These are phyloP conservation scores for Oenanthe melanoleuca DNA, from an alignment of 2,113 vertebrate genomes.

Conservation along the genomic window DNA sequence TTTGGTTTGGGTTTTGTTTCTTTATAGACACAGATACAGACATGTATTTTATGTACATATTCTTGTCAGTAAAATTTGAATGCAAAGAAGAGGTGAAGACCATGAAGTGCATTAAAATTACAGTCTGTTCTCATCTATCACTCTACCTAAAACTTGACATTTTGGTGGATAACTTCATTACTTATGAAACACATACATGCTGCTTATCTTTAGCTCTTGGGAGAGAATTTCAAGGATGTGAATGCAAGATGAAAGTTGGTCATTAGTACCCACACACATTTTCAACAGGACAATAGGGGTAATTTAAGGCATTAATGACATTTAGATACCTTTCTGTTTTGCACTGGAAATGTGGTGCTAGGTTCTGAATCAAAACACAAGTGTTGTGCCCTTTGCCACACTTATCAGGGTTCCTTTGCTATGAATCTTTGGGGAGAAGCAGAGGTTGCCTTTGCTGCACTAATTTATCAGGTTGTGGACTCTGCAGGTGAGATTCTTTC, in stretches of 20 bases:
- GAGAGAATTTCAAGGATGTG: not conserved
- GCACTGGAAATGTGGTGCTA: not conserved
- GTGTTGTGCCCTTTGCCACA: not conserved
- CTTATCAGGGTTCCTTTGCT: not conserved
- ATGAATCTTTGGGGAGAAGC: not conserved
- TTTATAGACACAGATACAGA: not conserved
- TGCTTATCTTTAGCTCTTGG: not conserved
- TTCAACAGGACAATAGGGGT: not conserved
- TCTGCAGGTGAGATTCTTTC: not conserved
- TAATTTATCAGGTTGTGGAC: not conserved
- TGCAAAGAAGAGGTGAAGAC: not conserved
- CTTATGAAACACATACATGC: not conserved
- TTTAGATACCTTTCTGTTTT: not conserved
- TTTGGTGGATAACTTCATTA: not conserved
- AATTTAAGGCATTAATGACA: not conserved
- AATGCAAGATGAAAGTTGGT: not conserved
- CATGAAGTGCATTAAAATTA: not conserved
- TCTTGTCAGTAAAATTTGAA: not conserved
- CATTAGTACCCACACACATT: not conserved
- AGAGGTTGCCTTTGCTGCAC: not conserved
- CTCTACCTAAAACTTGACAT: not conserved
- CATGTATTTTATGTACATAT: not conserved
- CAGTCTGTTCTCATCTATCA: not conserved
- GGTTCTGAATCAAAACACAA: not conserved
- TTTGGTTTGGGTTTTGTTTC: not conserved